Evolutionary conservation across 2,888 invertebrate species (phyloP), one percentile per base, ranked within the genome.

Genomic region (Merodon equestris): DNA sequence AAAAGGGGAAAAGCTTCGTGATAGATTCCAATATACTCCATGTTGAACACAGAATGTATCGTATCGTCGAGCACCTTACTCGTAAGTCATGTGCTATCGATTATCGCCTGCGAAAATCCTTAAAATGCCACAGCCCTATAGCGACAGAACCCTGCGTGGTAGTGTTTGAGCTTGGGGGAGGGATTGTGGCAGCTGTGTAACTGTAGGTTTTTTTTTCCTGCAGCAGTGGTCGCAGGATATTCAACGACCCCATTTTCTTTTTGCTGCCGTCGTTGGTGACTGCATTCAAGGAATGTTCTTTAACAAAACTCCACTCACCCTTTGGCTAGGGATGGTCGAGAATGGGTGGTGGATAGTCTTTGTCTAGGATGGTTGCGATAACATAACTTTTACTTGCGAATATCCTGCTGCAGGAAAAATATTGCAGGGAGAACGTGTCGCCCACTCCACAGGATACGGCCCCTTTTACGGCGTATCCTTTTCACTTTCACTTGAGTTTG

Each of bases 61-160:
- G 27, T 7, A 27, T 27, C 27, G 27, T 27, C 56, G 50, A 72
- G 54, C 54, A 77, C 66, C 66, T 72, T 53, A 27, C 27, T 27
- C 27, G 27, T 27, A 63, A 77, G 70, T 77, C 77, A 77, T 67
- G 77, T 77, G 77, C 57, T 73, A 77, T 77, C 77, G 77, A 77
- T 77, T 77, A 67, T 68, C 57, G 67, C 67, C 61, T 73, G 77
- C 66, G 73, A 66, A 66, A 63, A 58, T 64, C 34, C 72, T 27
- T 27, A 27, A 27, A 7, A 27, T 51, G 61, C 17, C n/a, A 19
- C 18, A 27, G 0, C 17, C 42, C 36, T 38, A 2, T 17, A 53
- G 10, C 9, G 14, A 9, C 9, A 40, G 14, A 19, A 18, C 17
- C 19, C n/a, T 53, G n/a, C n/a, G 27, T 42, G 10, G 19, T 51